Evolutionary conservation across 2,888 invertebrate species (phyloP), one percentile per base, ranked within the genome.

Genomic region (Portevinia maculata): DNA sequence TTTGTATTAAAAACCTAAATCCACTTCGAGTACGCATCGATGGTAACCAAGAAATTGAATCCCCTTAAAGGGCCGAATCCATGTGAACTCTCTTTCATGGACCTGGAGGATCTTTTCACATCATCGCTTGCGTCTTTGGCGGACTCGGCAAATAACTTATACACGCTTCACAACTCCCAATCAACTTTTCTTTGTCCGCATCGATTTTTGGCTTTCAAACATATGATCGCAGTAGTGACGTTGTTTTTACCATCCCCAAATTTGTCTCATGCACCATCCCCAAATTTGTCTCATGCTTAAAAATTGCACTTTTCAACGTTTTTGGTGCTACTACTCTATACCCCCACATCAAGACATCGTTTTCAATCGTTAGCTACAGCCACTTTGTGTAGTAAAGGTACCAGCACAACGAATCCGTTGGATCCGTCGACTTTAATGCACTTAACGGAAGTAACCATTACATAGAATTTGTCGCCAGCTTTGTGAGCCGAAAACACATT

Each of bases 11-110:
- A 85, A 5, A 88, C 86, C 74, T 91, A 90, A 1, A 88, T 85
- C 89, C 89, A 91, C 81, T 90, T 91, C 0, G 89, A 88, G 84
- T 86, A 87, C 3, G 89, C 85, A 79, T 91, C 90, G 3, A 88
- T 86, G 0, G 90, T 83, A 8, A 91, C 78, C 6, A 90, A 73
- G 52, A 87, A 88, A 84, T 84, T 86, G 5, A 79, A 64, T 5
- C 86, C 87, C 9, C 85, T 30, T 34, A 88, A 84, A 34, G 89
- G 89, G 8, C 90, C 90, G 7, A 90, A 84, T 91, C 91, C 9
- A 89, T 84, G 85, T 91, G 90, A 4, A 90, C 76, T 17, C 90
- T 74, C 46, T 88, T 81, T 87, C 88, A 89, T 1, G 88, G 87
- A 50, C 83, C 70, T 4, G 65, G n/a, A n/a, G n/a, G n/a, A n/a